These are phyloP conservation scores for Eucidaris tribuloides DNA, from an alignment of 35 echinoderm and acorn worm genomes.

Conservation along the genomic window DNA sequence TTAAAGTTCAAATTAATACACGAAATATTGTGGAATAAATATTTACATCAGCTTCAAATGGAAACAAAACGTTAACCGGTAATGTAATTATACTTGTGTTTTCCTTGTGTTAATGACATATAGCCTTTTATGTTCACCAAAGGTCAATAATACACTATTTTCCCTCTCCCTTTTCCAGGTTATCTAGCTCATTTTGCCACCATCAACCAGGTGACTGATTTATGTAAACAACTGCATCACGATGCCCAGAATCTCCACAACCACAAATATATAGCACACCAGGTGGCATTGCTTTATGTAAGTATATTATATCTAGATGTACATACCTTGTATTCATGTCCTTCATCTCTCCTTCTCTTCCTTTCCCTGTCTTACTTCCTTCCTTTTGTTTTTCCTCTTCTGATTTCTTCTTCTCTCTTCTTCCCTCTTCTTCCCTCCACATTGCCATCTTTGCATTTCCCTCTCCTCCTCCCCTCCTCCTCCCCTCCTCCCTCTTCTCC, in stretches of 20 bases:
- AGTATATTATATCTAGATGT: conserved; percentile 33
- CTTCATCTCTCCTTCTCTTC: not conserved
- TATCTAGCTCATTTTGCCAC: conserved; percentile 50
- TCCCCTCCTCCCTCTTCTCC: no score
- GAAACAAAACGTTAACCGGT: not conserved
- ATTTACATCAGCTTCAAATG: not conserved
- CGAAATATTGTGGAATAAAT: no score
- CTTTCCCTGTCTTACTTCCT: not conserved
- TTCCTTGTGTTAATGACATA: not conserved
- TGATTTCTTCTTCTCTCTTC: no score
- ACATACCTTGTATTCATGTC: not conserved
- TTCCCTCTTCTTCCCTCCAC: no score
- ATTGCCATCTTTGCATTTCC: no score
- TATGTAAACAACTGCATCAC: conserved; percentile 65
- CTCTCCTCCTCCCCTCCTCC: no score
- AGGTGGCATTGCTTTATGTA: conserved; percentile 76
- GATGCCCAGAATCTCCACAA: conserved; percentile 54
- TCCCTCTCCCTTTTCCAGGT: conserved; percentile 26
- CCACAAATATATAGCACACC: conserved; percentile 82
- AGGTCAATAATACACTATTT: not conserved
- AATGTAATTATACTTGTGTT: not conserved
- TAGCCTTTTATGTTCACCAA: not conserved
- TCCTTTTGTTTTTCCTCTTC: no score
- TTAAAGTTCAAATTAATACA: no score
- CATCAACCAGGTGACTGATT: conserved; percentile 55